Percentiles rank a stretch among this genome's conserved stretches.
phyloP scores from a whole-genome alignment of 2,888 invertebrate genomes.

The Itoplectis maculator region DNA sequence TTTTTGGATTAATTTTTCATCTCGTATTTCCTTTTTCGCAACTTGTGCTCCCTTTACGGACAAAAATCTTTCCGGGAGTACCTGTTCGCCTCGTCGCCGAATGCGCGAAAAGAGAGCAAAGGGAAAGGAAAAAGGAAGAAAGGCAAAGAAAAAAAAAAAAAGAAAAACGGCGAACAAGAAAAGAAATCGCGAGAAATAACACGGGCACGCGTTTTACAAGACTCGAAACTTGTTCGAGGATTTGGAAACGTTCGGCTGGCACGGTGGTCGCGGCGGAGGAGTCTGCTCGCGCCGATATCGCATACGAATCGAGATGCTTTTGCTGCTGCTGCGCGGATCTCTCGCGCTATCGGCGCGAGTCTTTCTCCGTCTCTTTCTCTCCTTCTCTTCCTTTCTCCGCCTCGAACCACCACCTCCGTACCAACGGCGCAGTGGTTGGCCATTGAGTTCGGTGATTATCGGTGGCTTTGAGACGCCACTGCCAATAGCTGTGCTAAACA shows the following conservation, averaged over 20 bases:
- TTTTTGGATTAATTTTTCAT: neutral
- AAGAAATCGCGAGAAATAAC: constrained; percentile 64
- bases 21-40: neutral
- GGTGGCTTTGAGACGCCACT: neutral
- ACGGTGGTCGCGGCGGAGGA: constrained; percentile 66
- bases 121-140: neutral
- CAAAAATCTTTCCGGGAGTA: constrained; percentile 24
- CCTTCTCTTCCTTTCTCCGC: constrained; percentile 19
- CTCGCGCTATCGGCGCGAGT: constrained; percentile 38
- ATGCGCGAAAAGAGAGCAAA: constrained; percentile 24
- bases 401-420: constrained; percentile 38
- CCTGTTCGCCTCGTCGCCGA: constrained; percentile 15
- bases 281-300: constrained; percentile 62
- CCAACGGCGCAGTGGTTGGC: constrained; percentile 10
- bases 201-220: constrained; percentile 66
- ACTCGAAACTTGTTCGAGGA: constrained; percentile 67
- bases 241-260: constrained; percentile 65
- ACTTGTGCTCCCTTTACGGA: constrained; percentile 2
- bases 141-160: constrained; percentile 32
- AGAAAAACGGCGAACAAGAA: constrained; percentile 24
- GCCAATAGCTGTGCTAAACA: neutral
- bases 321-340: constrained; percentile 57
- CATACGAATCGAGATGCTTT: constrained; percentile 48
- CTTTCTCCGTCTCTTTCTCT: constrained; percentile 22
- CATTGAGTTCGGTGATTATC: constrained; percentile 9